A percentile compares a stretch with the other conserved stretches of the same genome.
These are phyloP conservation scores for Sebastiscus albofasciatus DNA, from an alignment of 2,797 vertebrate genomes.

Conservation along the genomic window DNA sequence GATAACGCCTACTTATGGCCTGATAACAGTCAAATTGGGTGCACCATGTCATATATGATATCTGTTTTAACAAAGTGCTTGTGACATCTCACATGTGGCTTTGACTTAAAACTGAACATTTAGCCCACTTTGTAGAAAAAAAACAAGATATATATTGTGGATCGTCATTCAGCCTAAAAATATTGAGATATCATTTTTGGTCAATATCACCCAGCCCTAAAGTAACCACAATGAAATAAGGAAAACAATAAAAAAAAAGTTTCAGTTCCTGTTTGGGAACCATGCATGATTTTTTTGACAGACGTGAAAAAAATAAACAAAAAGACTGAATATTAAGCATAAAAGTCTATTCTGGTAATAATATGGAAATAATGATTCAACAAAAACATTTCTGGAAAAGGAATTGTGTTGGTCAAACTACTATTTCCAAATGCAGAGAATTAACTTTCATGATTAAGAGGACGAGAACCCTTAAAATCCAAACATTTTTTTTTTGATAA, in stretches of 20 bases:
- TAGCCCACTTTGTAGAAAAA: too few relatives aligned
- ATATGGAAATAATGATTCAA: not conserved
- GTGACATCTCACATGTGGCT: too few relatives aligned
- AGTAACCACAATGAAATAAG: not conserved
- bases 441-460: not conserved
- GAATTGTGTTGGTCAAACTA: not conserved
- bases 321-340: not conserved
- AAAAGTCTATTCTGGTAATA: not conserved
- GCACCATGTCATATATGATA: too few relatives aligned
- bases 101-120: too few relatives aligned
- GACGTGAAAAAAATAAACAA: not conserved
- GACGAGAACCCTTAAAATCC: not conserved
- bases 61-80: too few relatives aligned
- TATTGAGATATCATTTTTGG: too few relatives aligned
- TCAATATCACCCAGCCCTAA: too few relatives aligned
- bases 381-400: not conserved
- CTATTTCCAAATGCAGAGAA: not conserved
- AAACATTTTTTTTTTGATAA: not conserved
- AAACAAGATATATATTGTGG: too few relatives aligned
- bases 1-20: too few relatives aligned
- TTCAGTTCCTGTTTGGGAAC: not conserved
- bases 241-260: not conserved
- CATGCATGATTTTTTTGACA: not conserved
- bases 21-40: too few relatives aligned
- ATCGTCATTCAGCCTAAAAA: too few relatives aligned